These are phyloP conservation scores for Nestor notabilis DNA, from an alignment of 2,113 vertebrate species.

Conservation along the genomic window DNA sequence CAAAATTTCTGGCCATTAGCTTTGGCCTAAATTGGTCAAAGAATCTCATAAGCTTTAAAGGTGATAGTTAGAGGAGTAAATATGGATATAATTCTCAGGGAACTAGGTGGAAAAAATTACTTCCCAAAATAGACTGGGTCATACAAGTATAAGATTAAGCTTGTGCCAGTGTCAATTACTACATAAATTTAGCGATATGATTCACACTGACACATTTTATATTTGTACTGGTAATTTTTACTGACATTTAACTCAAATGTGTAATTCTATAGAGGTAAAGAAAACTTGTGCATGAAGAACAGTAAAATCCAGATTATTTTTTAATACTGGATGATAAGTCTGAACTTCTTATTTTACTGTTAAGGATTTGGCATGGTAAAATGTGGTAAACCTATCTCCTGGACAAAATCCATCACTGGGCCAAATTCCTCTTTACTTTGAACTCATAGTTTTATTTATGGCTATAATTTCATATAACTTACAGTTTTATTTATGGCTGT, in stretches of 20 bases:
- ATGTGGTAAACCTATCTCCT: slow-evolving; percentile 16
- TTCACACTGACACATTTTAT: slow-evolving; percentile 52
- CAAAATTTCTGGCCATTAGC: neutral
- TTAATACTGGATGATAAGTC: slow-evolving; percentile 18
- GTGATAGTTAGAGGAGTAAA: neutral
- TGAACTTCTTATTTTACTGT: slow-evolving; percentile 46
- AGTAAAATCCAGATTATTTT: slow-evolving; percentile 56
- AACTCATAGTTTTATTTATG: slow-evolving; percentile 33
- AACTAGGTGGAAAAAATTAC: neutral
- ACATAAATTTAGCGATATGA: slow-evolving; percentile 49
- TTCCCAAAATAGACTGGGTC: slow-evolving; percentile 36
- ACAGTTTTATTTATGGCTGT: slow-evolving; percentile 11
- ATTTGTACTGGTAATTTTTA: slow-evolving; percentile 34
- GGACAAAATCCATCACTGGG: neutral
- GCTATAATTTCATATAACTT: neutral
- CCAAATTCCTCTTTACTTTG: slow-evolving; percentile 27
- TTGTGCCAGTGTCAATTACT: slow-evolving; percentile 42
- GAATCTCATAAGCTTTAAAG: neutral
- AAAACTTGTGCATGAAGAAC: slow-evolving; percentile 14
- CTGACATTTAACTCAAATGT: slow-evolving; percentile 48
- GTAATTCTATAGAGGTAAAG: neutral
- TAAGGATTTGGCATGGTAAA: slow-evolving; percentile 38
- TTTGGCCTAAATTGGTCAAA: neutral
- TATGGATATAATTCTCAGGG: neutral
- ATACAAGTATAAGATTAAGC: neutral